Evolutionary conservation across 2,797 vertebrate genomes (phyloP).

Genomic region (Hapalemur alaotrensis): DNA sequence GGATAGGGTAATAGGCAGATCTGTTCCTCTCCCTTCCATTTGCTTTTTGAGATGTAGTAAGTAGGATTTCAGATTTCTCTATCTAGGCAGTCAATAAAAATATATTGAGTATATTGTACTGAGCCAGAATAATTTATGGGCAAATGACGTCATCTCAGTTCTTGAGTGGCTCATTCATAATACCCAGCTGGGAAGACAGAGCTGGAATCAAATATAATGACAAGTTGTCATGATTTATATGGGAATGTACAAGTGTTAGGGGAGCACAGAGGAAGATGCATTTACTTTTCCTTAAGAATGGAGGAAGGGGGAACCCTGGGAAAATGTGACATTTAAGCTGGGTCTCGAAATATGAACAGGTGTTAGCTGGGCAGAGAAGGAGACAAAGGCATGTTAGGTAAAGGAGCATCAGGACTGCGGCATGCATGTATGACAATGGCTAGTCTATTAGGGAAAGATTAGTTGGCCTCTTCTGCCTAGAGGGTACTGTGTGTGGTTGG

Average conservation of each 20-base stretch:
- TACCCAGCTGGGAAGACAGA: not conserved
- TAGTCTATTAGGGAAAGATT: not conserved
- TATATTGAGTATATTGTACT: not conserved
- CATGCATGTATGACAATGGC: too few relatives aligned
- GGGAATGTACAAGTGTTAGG: not conserved
- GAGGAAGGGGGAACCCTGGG: not conserved
- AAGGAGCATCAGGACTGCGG: rapidly evolving
- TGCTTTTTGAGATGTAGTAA: not conserved
- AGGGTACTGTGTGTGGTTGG: not conserved
- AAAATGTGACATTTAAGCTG: not conserved
- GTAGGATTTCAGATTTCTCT: not conserved
- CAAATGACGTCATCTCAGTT: not conserved
- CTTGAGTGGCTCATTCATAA: not conserved
- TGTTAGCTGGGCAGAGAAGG: not conserved
- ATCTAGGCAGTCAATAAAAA: not conserved
- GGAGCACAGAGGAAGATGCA: not conserved
- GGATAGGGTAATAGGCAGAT: not conserved
- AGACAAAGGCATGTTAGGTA: not conserved
- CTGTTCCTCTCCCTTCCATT: not conserved
- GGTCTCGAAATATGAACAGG: not conserved
- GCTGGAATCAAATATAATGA: not conserved
- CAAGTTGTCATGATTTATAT: not conserved
- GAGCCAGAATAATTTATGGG: not conserved
- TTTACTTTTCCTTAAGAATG: not conserved
- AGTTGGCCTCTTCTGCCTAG: not conserved